phyloP scores from a whole-genome alignment of 2,888 invertebrate genomes.

The Chrysina gloriosa region DNA sequence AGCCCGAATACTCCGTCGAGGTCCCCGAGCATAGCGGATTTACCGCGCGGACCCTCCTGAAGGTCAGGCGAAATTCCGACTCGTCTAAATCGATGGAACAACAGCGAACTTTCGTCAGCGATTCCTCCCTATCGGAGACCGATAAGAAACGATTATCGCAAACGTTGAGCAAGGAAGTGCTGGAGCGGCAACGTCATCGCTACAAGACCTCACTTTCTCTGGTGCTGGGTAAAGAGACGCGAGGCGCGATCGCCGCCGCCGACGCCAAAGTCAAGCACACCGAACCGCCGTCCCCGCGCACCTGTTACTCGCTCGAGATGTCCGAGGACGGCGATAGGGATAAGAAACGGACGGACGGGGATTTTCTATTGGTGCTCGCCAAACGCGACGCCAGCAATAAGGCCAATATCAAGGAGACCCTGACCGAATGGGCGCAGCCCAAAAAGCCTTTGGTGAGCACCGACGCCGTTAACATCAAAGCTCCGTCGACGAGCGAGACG shows the following conservation, averaged over 20 bases:
- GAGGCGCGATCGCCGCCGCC: conserved; percentile 71
- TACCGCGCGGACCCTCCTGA: conserved; percentile 54
- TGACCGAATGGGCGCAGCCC: conserved; percentile 66
- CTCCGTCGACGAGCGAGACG: conserved; percentile 73
- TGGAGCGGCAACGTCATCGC: conserved; percentile 69
- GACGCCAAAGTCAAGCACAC: conserved; percentile 63
- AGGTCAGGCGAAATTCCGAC: conserved; percentile 66
- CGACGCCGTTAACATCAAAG: conserved; percentile 60
- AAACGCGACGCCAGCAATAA: conserved; percentile 56
- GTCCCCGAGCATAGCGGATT: conserved; percentile 64
- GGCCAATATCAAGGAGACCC: conserved; percentile 60
- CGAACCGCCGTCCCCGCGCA: conserved; percentile 64
- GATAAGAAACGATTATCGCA: conserved; percentile 81
- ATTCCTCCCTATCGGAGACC: conserved; percentile 67
- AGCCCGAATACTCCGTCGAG: conserved; percentile 72
- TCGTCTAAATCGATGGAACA: conserved; percentile 14
- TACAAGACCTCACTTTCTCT: conserved; percentile 59
- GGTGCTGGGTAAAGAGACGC: conserved; percentile 69
- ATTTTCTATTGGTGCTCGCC: conserved; percentile 65
- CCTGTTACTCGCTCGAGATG: conserved; percentile 66
- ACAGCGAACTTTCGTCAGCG: not conserved
- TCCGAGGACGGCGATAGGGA: conserved; percentile 61
- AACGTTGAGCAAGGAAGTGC: conserved; percentile 78
- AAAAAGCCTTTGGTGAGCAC: conserved; percentile 59
- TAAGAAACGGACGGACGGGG: conserved; percentile 56